Percentiles rank a stretch among this genome's conserved stretches.
Evolutionary conservation across 2,113 vertebrate species (phyloP).

Genomic region (Acrocephalus kingi): DNA sequence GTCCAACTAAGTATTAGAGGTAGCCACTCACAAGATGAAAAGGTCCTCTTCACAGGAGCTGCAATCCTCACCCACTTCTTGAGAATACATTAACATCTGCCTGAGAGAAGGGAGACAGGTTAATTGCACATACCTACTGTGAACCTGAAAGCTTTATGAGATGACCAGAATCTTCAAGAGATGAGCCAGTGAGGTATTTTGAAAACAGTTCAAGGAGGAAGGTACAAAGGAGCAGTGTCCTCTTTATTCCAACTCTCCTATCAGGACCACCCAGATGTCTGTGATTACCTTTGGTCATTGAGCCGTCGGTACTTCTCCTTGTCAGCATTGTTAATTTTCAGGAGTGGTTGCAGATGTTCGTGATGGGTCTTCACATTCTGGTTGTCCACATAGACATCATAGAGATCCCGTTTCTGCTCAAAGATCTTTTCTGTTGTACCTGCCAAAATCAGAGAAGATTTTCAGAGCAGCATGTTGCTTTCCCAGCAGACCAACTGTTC

Average conservation of each 20-base stretch:
- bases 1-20: neutral
- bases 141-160: neutral
- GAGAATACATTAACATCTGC: conserved; percentile 94
- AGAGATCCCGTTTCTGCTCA: conserved; percentile 93
- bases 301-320: conserved; percentile 94
- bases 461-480: neutral
- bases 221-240: neutral
- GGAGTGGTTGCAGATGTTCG: conserved; percentile 85
- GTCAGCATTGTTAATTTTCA: conserved; percentile 89
- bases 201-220: neutral
- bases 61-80: conserved; percentile 91
- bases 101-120: conserved; percentile 66
- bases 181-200: neutral
- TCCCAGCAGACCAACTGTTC: neutral
- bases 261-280: neutral
- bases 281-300: conserved; percentile 90
- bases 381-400: conserved; percentile 95
- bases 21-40: conserved; percentile 91
- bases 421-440: conserved; percentile 99
- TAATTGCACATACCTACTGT: neutral
- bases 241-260: neutral
- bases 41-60: conserved; percentile 95
- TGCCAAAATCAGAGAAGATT: conserved; percentile 44
- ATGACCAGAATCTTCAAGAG: neutral
- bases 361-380: conserved; percentile 98